Evolutionary conservation across 2,888 invertebrate genomes (phyloP), one percentile per base, ranked within the genome.

Genomic region (Apodemia duryi): DNA sequence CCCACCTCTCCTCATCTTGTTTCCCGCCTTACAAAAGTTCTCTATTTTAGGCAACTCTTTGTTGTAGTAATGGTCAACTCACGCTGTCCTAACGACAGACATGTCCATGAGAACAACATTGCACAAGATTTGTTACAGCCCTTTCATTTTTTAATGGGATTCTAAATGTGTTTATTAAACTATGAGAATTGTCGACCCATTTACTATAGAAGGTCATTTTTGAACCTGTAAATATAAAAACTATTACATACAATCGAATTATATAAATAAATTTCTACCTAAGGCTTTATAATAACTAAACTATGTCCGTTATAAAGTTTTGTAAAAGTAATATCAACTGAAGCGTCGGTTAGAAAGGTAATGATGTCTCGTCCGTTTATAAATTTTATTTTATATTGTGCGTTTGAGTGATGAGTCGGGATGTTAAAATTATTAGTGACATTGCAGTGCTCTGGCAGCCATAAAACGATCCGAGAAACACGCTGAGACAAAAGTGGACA

Each of bases 21-120:
- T 82, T 77, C 86, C 91, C 88, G 88, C 89, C 89, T 88, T 78
- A 90, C 90, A 89, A 90, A 90, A 91, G 90, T 89, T 91, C 90
- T 91, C 91, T 91, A 90, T 91, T 91, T 91, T 91, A 91, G 91
- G 91, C 88, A 91, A 90, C 88, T 91, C 91, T 91, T 91, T 91
- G 91, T 62, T 91, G 90, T 81, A 82, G 89, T 91, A 91, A 91
- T 91, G 91, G 91, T 91, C 91, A 91, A 88, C 91, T 91, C 91
- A 91, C 91, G 91, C 86, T 84, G 89, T 86, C 85, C 88, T 88
- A 90, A 90, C 90, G 90, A 91, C 86, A 86, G 86, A 88, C 90
- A 89, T 88, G 90, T 89, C 84, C 91, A 91, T 89, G 90, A 90
- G 91, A 91, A 89, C 82, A 77, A 77, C 80, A 81, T 87, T 88